phyloP scores from a whole-genome alignment of 2,113 vertebrate species.

The Mirza zaza region DNA sequence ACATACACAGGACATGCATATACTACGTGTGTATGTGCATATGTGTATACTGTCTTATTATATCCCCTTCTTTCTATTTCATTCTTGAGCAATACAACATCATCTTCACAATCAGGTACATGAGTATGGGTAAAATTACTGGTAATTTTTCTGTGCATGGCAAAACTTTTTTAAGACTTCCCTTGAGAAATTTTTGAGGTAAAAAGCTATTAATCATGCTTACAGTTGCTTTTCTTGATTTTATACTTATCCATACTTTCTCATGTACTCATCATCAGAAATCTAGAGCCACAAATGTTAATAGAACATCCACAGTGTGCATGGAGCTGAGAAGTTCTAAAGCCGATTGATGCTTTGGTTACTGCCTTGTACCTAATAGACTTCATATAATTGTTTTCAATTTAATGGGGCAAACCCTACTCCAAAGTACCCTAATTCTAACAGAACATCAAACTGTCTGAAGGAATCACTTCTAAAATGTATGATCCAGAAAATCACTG shows the following conservation, averaged over 20 bases:
- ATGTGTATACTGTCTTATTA: not conserved
- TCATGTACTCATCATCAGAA: not conserved
- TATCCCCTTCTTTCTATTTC: not conserved
- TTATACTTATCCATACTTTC: not conserved
- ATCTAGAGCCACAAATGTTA: not conserved
- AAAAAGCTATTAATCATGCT: not conserved
- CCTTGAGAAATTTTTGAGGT: not conserved
- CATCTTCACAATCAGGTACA: not conserved
- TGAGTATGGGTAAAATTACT: not conserved
- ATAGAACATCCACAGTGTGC: not conserved
- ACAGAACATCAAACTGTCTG: not conserved
- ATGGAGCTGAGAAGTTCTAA: not conserved
- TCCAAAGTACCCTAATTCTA: not conserved
- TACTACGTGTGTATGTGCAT: too few species aligned
- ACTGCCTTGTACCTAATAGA: not conserved
- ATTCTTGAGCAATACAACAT: not conserved
- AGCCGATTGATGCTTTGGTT: not conserved
- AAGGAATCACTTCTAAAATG: constrained; percentile 13
- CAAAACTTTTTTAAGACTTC: constrained; percentile 4
- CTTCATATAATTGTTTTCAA: not conserved
- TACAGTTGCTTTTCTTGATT: constrained; percentile 15
- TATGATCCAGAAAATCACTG: not conserved
- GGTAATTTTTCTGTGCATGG: not conserved
- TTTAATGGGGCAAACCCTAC: not conserved
- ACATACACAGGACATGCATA: not conserved